Percentiles rank a stretch among this genome's conserved stretches.
phyloP scores from a whole-genome alignment of 2,113 vertebrate species.

The Cepphus grylle region DNA sequence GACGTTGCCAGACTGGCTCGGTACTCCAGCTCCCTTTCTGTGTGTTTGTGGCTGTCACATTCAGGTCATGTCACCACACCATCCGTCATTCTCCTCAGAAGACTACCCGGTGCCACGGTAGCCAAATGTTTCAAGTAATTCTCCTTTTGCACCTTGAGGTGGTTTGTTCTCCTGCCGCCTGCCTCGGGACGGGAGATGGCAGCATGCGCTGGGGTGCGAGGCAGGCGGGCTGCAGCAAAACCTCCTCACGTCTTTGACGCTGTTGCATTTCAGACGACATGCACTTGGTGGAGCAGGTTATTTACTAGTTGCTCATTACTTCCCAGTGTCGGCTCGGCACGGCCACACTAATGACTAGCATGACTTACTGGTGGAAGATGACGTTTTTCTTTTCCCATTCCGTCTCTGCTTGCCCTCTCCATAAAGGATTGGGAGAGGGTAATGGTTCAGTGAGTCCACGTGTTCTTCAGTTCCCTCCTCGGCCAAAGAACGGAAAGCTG shows the following conservation, averaged over 20 bases:
- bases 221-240: fast-evolving
- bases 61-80: neutral
- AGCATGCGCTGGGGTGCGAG: fast-evolving
- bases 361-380: neutral
- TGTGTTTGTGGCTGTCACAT: neutral
- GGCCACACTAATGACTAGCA: fast-evolving
- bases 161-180: neutral
- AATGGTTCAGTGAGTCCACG: neutral
- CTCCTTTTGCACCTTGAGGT: neutral
- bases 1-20: neutral
- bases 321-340: fast-evolving
- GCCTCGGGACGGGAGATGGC: neutral
- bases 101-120: fast-evolving
- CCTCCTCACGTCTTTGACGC: fast-evolving
- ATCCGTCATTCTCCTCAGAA: neutral
- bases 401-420: neutral
- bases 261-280: fast-evolving
- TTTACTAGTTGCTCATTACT: neutral
- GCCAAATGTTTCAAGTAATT: neutral
- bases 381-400: fast-evolving
- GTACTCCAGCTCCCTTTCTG: fast-evolving
- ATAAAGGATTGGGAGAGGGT: neutral
- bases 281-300: neutral
- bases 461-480: neutral
- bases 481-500: neutral